phyloP scores from a whole-genome alignment of 2,888 invertebrate species.

The Torymus tubicola region DNA sequence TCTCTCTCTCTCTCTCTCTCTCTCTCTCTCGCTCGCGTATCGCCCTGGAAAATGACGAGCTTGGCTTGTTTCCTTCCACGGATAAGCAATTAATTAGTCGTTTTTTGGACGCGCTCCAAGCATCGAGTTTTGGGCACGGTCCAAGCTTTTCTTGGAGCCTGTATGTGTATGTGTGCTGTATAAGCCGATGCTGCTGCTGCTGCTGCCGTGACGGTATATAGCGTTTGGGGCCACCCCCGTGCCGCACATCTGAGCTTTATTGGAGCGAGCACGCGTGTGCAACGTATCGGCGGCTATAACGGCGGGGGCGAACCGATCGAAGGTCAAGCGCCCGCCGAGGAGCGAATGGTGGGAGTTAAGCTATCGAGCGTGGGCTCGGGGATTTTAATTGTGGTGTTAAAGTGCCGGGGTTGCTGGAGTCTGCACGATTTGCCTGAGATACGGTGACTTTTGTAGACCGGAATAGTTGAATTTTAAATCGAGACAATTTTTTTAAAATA shows the following conservation, averaged over 20 bases:
- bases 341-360: background rate
- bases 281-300: background rate
- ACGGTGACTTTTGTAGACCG: too few species aligned
- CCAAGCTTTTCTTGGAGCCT: slow-evolving; percentile 52
- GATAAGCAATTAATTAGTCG: slow-evolving; percentile 59
- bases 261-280: slow-evolving; percentile 7
- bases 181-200: slow-evolving; percentile 2
- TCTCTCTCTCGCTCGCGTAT: slow-evolving; percentile 22
- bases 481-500: too few species aligned
- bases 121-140: slow-evolving; percentile 55
- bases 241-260: slow-evolving; percentile 5
- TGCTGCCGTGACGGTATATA: background rate
- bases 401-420: too few species aligned
- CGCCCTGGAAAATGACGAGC: slow-evolving; percentile 54
- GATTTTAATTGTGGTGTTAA: slow-evolving; percentile 9
- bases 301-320: slow-evolving; percentile 18
- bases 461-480: too few species aligned
- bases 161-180: too few species aligned
- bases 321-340: slow-evolving; percentile 23
- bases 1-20: too few species aligned
- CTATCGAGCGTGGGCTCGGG: background rate
- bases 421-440: too few species aligned
- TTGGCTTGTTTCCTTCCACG: slow-evolving; percentile 57
- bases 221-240: background rate
- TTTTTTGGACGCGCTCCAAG: slow-evolving; percentile 56